Percentiles rank a stretch among this genome's conserved stretches.
Evolutionary conservation across 2,888 invertebrate genomes (phyloP).

Genomic region (Bugulina stolonifera): DNA sequence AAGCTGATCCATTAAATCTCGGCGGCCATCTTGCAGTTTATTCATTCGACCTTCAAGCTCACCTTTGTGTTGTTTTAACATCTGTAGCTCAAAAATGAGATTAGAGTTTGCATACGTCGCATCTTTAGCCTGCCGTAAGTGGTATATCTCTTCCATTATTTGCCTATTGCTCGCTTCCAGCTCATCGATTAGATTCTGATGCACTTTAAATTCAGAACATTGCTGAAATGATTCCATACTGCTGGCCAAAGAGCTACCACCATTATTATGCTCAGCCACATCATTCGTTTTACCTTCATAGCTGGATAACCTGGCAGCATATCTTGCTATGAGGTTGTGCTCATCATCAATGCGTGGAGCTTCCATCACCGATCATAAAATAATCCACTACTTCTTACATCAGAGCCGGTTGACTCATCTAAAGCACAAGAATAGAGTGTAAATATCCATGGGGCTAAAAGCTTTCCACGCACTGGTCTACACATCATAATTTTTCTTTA

Average conservation of each 20-base stretch:
- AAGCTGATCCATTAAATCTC: slow-evolving; percentile 6
- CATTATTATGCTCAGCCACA: neutral
- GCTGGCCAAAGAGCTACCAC: neutral
- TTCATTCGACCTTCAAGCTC: slow-evolving; percentile 22
- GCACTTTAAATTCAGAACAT: slow-evolving; percentile 7
- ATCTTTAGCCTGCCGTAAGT: slow-evolving; percentile 6
- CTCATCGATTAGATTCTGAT: slow-evolving; percentile 18
- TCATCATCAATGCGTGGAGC: slow-evolving; percentile 21
- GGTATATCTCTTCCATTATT: slow-evolving; percentile 10
- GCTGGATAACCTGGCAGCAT: slow-evolving; percentile 12
- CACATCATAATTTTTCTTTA: no score
- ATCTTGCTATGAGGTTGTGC: slow-evolving; percentile 16
- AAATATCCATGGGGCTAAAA: no score
- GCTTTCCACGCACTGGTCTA: no score
- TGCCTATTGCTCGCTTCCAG: slow-evolving; percentile 25
- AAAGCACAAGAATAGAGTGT: no score
- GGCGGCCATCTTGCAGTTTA: slow-evolving; percentile 21
- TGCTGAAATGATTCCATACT: slow-evolving; percentile 8
- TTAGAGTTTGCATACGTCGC: slow-evolving; percentile 1
- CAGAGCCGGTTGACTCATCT: no score
- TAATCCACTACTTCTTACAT: neutral
- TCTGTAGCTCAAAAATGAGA: slow-evolving; percentile 21
- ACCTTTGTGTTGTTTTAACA: slow-evolving; percentile 23
- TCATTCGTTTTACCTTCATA: neutral
- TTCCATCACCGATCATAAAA: neutral